Percentiles rank a stretch among this genome's conserved stretches.
Evolutionary conservation across 2,888 invertebrate genomes (phyloP).

Genomic region (Drosophila subsilvestris): DNA sequence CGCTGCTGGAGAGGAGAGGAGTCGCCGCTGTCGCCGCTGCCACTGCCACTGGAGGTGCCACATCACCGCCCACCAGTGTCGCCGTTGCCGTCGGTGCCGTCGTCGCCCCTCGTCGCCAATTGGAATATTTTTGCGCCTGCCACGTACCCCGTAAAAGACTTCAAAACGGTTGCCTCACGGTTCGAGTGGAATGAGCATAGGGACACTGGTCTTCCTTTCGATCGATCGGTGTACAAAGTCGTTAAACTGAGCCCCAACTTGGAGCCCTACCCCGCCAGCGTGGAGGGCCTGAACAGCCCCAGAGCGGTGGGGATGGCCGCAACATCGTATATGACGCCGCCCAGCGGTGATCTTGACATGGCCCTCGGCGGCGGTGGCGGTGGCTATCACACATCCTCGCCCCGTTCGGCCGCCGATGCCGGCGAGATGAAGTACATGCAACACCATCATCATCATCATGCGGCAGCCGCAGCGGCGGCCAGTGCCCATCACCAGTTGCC

Average conservation of each 20-base stretch:
- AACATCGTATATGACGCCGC: constrained; percentile 97
- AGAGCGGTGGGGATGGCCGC: constrained; percentile 96
- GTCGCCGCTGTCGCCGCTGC: constrained; percentile 3
- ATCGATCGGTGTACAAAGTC: constrained; percentile 84
- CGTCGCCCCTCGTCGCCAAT: constrained; percentile 14
- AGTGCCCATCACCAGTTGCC: constrained; percentile 86
- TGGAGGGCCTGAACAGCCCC: constrained; percentile 86
- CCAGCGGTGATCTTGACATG: constrained; percentile 89
- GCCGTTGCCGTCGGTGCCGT: neutral
- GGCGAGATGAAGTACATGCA: constrained; percentile 98
- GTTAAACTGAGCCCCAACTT: constrained; percentile 85
- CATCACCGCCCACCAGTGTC: neutral
- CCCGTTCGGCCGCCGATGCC: constrained; percentile 93
- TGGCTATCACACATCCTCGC: constrained; percentile 91
- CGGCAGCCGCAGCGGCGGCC: constrained; percentile 90
- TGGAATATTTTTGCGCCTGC: constrained; percentile 58
- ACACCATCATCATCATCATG: constrained; percentile 92
- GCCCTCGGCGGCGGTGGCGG: constrained; percentile 86
- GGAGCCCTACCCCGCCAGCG: constrained; percentile 85
- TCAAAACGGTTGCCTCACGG: constrained; percentile 84
- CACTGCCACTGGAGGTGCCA: constrained; percentile 15
- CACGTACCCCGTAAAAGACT: constrained; percentile 81
- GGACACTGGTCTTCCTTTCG: constrained; percentile 84
- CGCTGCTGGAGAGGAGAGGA: constrained; percentile 10
- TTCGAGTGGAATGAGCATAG: constrained; percentile 85